Conservation (phyloP, 1,140 invertebrate genomes). For the Euglossa dilemma region DNA sequence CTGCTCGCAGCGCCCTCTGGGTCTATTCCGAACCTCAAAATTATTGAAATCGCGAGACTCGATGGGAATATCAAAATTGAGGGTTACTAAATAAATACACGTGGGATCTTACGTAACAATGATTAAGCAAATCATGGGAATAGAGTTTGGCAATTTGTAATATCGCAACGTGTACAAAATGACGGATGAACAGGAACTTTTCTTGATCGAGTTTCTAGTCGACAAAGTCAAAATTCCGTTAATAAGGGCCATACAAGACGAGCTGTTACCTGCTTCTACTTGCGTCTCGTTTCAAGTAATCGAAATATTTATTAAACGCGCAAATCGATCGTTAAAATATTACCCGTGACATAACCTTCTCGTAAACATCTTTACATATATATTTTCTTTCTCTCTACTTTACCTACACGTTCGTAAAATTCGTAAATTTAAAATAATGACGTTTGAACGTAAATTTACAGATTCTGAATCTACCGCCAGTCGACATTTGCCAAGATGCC, state of each 20-base stretch:
- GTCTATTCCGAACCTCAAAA: not conserved
- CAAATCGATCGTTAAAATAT: not conserved
- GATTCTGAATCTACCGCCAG: slow-evolving; percentile 74
- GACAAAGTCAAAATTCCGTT: slow-evolving; percentile 74
- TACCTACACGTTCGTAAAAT: too few relatives aligned
- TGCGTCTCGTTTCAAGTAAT: slow-evolving; percentile 77
- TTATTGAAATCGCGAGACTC: not conserved
- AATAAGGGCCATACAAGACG: slow-evolving; percentile 71
- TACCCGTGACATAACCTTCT: too few relatives aligned
- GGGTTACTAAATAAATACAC: not conserved
- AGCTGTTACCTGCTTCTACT: slow-evolving; percentile 68
- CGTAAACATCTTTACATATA: not conserved
- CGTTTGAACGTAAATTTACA: slow-evolving; percentile 37
- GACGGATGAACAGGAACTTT: slow-evolving; percentile 69
- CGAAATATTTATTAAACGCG: not conserved
- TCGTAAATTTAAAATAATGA: not conserved
- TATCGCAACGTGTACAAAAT: slow-evolving; percentile 35
- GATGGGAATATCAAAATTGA: slow-evolving; percentile 20
- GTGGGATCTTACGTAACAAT: not conserved
- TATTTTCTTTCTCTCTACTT: not conserved
- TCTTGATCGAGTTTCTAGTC: slow-evolving; percentile 78
- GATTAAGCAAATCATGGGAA: not conserved
- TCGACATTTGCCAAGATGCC: slow-evolving; percentile 77
- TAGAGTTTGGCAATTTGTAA: not conserved
- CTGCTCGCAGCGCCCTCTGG: not conserved